phyloP scores from a whole-genome alignment of 2,113 vertebrate species.

The Promerops cafer region DNA sequence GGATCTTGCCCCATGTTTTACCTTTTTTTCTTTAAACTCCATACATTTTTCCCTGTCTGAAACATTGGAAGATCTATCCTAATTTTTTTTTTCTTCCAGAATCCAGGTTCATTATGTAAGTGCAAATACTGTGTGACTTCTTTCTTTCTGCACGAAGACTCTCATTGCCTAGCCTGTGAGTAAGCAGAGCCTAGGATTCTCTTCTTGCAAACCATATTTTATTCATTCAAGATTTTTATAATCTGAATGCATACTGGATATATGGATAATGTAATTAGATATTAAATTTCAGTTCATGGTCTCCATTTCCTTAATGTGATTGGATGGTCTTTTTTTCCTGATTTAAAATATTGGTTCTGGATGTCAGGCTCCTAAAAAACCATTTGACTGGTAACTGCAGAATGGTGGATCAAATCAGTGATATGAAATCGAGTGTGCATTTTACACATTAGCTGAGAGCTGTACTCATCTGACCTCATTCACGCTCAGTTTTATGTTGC shows the following conservation, averaged over 20 bases:
- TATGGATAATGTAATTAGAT: neutral
- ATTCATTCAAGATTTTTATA: neutral
- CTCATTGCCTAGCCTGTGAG: neutral
- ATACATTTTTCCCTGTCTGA: neutral
- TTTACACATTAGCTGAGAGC: neutral
- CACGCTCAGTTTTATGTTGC: neutral
- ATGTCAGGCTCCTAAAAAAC: neutral
- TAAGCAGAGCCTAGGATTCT: neutral
- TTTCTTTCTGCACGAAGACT: neutral
- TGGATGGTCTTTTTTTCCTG: neutral
- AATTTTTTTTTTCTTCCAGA: neutral
- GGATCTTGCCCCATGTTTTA: neutral
- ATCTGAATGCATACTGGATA: neutral
- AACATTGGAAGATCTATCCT: neutral
- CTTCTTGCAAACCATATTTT: neutral
- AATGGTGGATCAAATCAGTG: constrained; percentile 6
- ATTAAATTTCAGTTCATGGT: neutral
- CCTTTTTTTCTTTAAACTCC: neutral
- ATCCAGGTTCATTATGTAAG: neutral
- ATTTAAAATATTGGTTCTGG: constrained; percentile 14
- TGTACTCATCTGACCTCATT: neutral
- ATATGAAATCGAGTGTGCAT: neutral
- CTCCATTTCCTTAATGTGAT: constrained; percentile 31
- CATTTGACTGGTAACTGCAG: neutral
- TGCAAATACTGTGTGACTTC: neutral